Conservation (phyloP, 2,888 invertebrate genomes). For the Drosophila histrio region DNA sequence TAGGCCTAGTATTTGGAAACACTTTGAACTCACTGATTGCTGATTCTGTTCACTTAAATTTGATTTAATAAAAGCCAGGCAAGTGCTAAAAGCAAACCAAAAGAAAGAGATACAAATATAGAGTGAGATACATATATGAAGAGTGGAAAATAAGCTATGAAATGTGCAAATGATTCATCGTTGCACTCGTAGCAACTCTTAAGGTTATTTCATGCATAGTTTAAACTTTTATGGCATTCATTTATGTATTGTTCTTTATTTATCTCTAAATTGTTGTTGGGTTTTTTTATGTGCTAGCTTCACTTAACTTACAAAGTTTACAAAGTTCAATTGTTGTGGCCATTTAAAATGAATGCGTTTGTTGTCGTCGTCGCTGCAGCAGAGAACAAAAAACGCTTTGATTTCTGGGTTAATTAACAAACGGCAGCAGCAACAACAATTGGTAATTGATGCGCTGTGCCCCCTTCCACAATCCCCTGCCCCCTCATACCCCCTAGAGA, state of each 20-base stretch:
- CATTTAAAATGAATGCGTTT: conserved; percentile 24
- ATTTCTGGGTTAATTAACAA: conserved; percentile 71
- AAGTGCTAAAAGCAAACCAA: conserved; percentile 39
- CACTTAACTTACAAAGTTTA: conserved; percentile 22
- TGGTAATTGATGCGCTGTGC: conserved; percentile 69
- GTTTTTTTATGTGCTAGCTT: conserved; percentile 55
- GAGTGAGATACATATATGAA: neutral
- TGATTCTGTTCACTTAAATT: conserved; percentile 40
- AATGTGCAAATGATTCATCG: conserved; percentile 38
- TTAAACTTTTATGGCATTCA: conserved; percentile 14
- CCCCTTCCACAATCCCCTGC: neutral
- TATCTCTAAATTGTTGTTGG: conserved; percentile 19
- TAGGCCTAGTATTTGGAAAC: conserved; percentile 44
- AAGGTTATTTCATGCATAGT: conserved; percentile 40
- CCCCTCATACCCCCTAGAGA: neutral
- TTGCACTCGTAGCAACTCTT: conserved; percentile 12
- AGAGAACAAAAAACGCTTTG: conserved; percentile 30
- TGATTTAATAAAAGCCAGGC: conserved; percentile 60
- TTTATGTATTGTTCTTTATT: conserved; percentile 14
- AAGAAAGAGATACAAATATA: neutral
- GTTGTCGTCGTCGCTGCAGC: conserved; percentile 8
- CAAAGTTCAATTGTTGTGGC: conserved; percentile 48
- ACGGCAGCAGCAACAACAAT: conserved; percentile 53
- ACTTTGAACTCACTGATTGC: conserved; percentile 24
- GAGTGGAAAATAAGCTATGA: neutral